phyloP scores from a whole-genome alignment of 2,113 vertebrate genomes.

The Burhinus bistriatus region DNA sequence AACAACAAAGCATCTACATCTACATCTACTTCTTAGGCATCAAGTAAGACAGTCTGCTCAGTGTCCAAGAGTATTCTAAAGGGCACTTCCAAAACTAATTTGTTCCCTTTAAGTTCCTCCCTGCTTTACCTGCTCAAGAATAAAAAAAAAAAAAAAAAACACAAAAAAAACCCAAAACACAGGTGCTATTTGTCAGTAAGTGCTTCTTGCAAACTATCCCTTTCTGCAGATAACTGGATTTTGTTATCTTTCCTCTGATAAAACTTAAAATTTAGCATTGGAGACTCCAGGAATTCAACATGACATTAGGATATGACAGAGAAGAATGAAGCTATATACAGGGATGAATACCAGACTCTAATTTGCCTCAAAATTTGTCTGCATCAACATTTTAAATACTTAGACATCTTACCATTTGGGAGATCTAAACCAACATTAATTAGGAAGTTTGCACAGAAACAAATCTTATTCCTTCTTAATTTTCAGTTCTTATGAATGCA shows the following conservation, averaged over 20 bases:
- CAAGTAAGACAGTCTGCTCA: background rate
- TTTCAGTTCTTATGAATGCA: slow-evolving; percentile 30
- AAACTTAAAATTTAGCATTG: background rate
- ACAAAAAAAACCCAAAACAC: too few relatives aligned
- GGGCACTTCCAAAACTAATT: background rate
- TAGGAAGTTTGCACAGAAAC: background rate
- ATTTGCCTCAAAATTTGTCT: background rate
- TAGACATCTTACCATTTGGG: background rate
- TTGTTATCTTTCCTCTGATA: background rate
- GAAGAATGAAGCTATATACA: background rate
- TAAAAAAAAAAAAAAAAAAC: background rate
- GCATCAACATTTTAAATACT: background rate
- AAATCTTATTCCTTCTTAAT: slow-evolving; percentile 31
- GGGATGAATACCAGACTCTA: background rate
- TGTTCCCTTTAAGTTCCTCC: background rate
- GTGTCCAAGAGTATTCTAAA: background rate
- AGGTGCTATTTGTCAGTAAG: background rate
- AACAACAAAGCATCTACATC: background rate
- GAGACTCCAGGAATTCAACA: background rate
- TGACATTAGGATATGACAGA: background rate
- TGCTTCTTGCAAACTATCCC: background rate
- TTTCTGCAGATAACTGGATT: background rate
- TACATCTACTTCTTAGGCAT: background rate
- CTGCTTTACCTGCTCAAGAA: background rate
- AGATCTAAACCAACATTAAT: slow-evolving; percentile 7